Percentiles rank a stretch among this genome's conserved stretches.
phyloP scores from a whole-genome alignment of 2,888 invertebrate species.

The Zhuqinia jingwanae region DNA sequence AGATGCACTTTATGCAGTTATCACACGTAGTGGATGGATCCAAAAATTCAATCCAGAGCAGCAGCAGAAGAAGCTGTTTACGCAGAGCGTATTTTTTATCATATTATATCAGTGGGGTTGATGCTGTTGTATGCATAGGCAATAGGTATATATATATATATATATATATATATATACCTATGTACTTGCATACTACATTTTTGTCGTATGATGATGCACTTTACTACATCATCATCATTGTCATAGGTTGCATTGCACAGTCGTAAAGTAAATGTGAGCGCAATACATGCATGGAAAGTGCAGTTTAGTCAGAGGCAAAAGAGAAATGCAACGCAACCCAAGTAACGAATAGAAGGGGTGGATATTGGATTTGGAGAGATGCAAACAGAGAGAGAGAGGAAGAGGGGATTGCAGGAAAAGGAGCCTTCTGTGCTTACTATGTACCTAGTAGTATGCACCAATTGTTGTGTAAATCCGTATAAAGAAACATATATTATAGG shows the following conservation, averaged over 20 bases:
- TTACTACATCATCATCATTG: no score
- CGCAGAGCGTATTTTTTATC: neutral
- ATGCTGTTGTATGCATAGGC: neutral
- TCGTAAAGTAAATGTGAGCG: neutral
- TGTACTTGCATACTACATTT: no score
- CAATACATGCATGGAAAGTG: neutral
- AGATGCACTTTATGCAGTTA: slow-evolving; percentile 4
- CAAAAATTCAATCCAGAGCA: neutral
- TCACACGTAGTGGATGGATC: neutral
- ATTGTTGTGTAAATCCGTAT: no score
- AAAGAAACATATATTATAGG: no score
- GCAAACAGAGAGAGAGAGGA: neutral
- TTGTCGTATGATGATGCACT: no score
- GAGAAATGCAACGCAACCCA: no score
- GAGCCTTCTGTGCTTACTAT: neutral
- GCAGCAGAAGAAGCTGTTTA: neutral
- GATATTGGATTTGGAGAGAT: no score
- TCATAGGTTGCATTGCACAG: no score
- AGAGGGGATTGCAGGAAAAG: neutral
- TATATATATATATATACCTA: neutral
- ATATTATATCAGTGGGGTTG: slow-evolving; percentile 34
- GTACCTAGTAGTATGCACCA: no score
- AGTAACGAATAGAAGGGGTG: slow-evolving; percentile 23
- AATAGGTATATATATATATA: neutral
- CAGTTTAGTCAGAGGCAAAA: neutral